Evolutionary conservation across 2,113 vertebrate genomes (phyloP).

Genomic region (Erinaceus europaeus): DNA sequence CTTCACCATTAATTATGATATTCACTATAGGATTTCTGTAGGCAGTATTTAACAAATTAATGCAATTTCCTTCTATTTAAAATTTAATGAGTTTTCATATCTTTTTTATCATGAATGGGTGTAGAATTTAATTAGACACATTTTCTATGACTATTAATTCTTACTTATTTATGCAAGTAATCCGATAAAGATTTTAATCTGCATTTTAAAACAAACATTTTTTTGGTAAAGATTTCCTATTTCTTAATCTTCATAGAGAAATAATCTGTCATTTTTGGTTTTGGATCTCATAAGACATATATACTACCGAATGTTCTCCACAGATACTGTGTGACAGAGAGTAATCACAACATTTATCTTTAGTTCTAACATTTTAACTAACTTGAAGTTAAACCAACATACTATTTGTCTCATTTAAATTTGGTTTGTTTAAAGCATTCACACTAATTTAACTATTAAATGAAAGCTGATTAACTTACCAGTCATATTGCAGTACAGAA

Average conservation of each 20-base stretch:
- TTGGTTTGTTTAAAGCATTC: slow-evolving; percentile 48
- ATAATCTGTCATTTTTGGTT: not conserved
- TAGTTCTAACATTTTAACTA: slow-evolving; percentile 52
- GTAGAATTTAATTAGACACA: slow-evolving; percentile 11
- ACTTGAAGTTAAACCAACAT: slow-evolving; percentile 47
- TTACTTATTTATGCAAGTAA: too few relatives aligned
- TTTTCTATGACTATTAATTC: not conserved
- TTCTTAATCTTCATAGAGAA: not conserved
- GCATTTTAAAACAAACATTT: not conserved
- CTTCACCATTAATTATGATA: not conserved
- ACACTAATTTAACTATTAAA: slow-evolving; percentile 58
- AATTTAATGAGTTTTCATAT: not conserved
- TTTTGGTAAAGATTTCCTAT: not conserved
- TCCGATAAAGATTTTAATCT: too few relatives aligned
- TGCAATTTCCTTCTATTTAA: not conserved
- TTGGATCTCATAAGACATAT: not conserved
- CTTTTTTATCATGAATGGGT: not conserved
- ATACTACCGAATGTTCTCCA: not conserved
- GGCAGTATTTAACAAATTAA: not conserved
- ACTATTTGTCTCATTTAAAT: slow-evolving; percentile 28
- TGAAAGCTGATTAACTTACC: slow-evolving; percentile 84
- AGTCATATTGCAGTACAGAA: slow-evolving; percentile 96
- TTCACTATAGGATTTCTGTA: not conserved
- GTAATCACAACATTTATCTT: not conserved
- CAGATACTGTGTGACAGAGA: not conserved